A percentile compares a stretch with the other conserved stretches of the same genome.
These are phyloP conservation scores for Calosoma granatense DNA, from an alignment of 1,140 invertebrate species.

Conservation along the genomic window DNA sequence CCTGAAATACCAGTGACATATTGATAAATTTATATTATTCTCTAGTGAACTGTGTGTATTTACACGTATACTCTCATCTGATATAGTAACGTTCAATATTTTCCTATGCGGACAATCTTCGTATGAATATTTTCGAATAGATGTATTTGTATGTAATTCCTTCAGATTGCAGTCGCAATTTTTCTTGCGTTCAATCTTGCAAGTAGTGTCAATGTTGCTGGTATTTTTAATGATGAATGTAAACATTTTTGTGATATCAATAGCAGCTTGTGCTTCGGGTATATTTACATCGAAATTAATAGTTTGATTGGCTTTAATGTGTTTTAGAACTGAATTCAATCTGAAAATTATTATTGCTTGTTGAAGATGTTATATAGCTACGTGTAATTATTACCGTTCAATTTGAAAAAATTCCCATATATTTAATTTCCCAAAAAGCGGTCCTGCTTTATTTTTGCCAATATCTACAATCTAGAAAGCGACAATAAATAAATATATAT, in stretches of 20 bases:
- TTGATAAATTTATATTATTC: conserved; percentile 3
- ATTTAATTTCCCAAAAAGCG: conserved; percentile 19
- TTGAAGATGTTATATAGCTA: conserved; percentile 11
- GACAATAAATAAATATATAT: conserved; percentile 10
- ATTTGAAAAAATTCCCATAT: conserved; percentile 23
- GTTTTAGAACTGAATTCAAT: conserved; percentile 16
- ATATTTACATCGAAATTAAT: conserved; percentile 14
- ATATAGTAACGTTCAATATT: conserved; percentile 10
- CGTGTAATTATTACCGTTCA: conserved; percentile 16
- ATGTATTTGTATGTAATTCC: conserved; percentile 13
- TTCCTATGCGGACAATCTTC: conserved; percentile 23
- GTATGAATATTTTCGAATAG: conserved; percentile 18
- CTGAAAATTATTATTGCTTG: conserved; percentile 11
- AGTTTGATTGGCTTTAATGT: conserved; percentile 16
- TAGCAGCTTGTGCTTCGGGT: conserved; percentile 17
- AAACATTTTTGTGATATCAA: conserved; percentile 7
- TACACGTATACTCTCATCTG: conserved; percentile 7
- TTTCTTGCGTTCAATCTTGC: conserved; percentile 20
- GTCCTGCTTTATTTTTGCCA: conserved; percentile 22
- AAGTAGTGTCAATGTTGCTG: conserved; percentile 15
- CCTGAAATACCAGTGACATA: conserved; percentile 13
- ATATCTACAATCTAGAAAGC: conserved; percentile 22
- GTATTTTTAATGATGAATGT: conserved; percentile 20
- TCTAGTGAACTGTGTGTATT: background rate
- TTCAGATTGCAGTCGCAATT: conserved; percentile 21